Evolutionary conservation across 1,140 invertebrate genomes (phyloP).

Genomic region (Drosophila pectinifera): DNA sequence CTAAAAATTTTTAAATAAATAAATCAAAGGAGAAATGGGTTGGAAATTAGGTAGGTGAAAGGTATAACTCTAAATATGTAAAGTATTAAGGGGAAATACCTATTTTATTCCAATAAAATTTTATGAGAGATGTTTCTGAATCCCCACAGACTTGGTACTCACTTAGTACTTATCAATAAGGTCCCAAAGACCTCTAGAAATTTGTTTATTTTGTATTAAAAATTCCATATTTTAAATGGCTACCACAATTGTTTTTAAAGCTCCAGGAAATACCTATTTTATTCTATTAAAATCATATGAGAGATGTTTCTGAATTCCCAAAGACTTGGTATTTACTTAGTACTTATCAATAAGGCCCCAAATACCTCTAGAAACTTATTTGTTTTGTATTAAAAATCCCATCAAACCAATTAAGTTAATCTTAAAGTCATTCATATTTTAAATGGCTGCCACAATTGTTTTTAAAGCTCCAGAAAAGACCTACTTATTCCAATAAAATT

Average conservation of each 20-base stretch:
- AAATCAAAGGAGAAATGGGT: no score
- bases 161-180: not conserved
- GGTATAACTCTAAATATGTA: no score
- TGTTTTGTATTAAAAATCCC: slow-evolving; percentile 1
- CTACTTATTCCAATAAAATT: not conserved
- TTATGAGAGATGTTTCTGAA: not conserved
- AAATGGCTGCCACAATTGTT: slow-evolving; percentile 22
- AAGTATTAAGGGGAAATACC: no score
- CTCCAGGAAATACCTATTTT: no score
- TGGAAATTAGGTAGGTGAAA: no score
- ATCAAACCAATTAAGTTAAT: slow-evolving; percentile 1
- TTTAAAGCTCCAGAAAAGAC: not conserved
- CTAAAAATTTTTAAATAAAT: not conserved
- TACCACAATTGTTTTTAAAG: slow-evolving; percentile 21
- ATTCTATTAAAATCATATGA: no score
- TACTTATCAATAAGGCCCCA: not conserved
- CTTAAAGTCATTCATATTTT: slow-evolving; percentile 7
- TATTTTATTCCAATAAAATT: not conserved
- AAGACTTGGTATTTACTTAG: not conserved
- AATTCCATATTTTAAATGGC: slow-evolving; percentile 3
- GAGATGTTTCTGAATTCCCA: not conserved
- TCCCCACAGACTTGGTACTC: not conserved
- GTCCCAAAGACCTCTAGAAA: not conserved
- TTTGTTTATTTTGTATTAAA: not conserved
- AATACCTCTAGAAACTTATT: not conserved